Conservation (phyloP, 2,888 invertebrate species). For the Leptinotarsa peninsularis region DNA sequence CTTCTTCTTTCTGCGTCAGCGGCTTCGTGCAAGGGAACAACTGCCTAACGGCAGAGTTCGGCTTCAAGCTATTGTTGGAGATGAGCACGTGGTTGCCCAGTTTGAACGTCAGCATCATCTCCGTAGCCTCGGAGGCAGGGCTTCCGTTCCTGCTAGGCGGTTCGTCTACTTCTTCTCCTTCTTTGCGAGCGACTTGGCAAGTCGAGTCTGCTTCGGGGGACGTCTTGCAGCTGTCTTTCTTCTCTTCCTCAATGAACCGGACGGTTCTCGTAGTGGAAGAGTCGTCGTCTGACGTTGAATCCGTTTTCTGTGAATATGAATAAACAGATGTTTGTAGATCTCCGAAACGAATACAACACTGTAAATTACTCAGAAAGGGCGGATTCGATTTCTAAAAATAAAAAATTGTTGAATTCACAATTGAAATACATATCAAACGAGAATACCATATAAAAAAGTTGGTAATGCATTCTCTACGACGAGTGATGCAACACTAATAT, state of each 20-base stretch:
- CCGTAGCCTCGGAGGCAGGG: slow-evolving; percentile 64
- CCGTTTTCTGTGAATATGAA: slow-evolving; percentile 50
- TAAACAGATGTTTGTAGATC: too few species aligned
- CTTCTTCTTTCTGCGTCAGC: slow-evolving; percentile 52
- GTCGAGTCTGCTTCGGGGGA: slow-evolving; percentile 57
- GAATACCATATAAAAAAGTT: too few species aligned
- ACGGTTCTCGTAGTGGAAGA: slow-evolving; percentile 70
- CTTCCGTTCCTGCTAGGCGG: slow-evolving; percentile 31
- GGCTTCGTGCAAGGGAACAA: slow-evolving; percentile 82
- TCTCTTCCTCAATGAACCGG: slow-evolving; percentile 72
- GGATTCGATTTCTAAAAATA: too few species aligned
- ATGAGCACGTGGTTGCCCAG: slow-evolving; percentile 70
- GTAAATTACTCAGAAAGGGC: too few species aligned
- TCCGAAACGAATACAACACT: too few species aligned
- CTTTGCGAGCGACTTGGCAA: slow-evolving; percentile 39
- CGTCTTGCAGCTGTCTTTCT: slow-evolving; percentile 64
- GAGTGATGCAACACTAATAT: too few species aligned
- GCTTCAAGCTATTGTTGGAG: slow-evolving; percentile 71
- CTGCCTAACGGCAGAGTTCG: slow-evolving; percentile 87
- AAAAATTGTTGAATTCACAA: too few species aligned
- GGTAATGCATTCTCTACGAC: too few species aligned
- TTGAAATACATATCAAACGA: too few species aligned
- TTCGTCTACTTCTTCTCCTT: slow-evolving; percentile 43
- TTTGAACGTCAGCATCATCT: slow-evolving; percentile 71
- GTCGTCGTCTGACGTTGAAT: slow-evolving; percentile 68